Percentiles rank a stretch among this genome's conserved stretches.
These are phyloP conservation scores for Aptenodytes patagonicus DNA, from an alignment of 2,113 vertebrate genomes.

Conservation along the genomic window DNA sequence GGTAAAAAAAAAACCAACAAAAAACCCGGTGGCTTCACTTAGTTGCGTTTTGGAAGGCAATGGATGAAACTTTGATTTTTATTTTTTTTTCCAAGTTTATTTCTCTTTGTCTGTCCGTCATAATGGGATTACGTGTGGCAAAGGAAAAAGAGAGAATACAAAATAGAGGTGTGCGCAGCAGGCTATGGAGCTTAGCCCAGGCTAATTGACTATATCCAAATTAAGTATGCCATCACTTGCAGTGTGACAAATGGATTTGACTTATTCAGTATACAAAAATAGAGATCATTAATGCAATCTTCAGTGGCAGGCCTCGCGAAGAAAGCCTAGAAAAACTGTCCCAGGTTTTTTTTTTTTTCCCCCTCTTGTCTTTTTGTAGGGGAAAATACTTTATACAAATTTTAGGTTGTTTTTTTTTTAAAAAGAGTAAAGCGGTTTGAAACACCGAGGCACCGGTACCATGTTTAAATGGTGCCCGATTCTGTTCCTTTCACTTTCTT, in stretches of 20 bases:
- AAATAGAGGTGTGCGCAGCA: constrained; percentile 97
- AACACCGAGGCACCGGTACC: constrained; percentile 15
- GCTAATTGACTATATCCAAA: constrained; percentile 99
- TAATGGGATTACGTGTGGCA: constrained; percentile 99
- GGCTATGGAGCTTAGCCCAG: constrained; percentile 94
- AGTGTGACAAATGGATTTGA: constrained; percentile 99
- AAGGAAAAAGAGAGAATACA: constrained; percentile 92
- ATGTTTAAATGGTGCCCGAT: constrained; percentile 18
- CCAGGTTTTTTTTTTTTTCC: constrained; percentile 46
- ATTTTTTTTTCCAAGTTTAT: constrained; percentile 78
- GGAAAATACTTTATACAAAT: constrained; percentile 61
- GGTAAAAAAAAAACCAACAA: constrained; percentile 59
- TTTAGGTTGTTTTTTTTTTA: background rate
- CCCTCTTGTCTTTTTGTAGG: constrained; percentile 61
- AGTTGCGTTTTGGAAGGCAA: constrained; percentile 65
- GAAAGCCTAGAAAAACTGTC: constrained; percentile 77
- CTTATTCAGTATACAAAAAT: constrained; percentile 99
- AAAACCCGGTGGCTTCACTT: constrained; percentile 72
- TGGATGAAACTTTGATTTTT: constrained; percentile 72
- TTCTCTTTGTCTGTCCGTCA: constrained; percentile 83
- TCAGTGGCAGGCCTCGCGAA: constrained; percentile 81
- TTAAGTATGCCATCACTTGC: constrained; percentile 99
- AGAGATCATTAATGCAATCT: constrained; percentile 97
- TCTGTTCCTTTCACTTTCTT: constrained; percentile 46
- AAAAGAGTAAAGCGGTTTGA: constrained; percentile 34